Evolutionary conservation across 2,113 vertebrate species (phyloP), one percentile per base, ranked within the genome.

Genomic region (Oreochromis niloticus): DNA sequence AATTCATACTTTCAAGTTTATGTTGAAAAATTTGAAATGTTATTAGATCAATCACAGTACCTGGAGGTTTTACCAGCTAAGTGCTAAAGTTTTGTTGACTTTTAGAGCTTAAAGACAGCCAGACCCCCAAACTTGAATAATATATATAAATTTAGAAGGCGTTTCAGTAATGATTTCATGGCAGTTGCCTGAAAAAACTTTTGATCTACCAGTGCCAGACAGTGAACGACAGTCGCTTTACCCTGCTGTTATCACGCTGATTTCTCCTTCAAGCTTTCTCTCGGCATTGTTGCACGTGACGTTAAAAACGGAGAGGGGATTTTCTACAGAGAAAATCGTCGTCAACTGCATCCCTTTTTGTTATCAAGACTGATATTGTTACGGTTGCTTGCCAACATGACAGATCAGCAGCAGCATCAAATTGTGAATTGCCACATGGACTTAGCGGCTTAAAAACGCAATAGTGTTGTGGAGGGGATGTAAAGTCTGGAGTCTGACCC

Each of bases 401-500:
- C 86, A 92, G 92, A 93, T 95, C 85, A 91, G 83, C 90, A 90
- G 85, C 90, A 66, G 85, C 87, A 89, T 95, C 84, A 91, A 93
- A 94, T 88, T 87, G 93, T 93, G 93, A 93, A 94, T 94, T 79
- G 87, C 88, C 85, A 86, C 91, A 88, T 84, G 90, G 92, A 89
- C 85, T 95, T 96, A 93, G 82, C 84, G 46, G 94, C 92, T 95
- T 96, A 95, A 96, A 94, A 94, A 94, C 48, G 89, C 92, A 92
- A 92, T 91, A 85, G 92, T 91, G 91, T 92, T 93, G 87, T 83
- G 84, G 84, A 80, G 82, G 73, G 89, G 87, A 91, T 92, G 92
- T 89, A 84, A 85, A 87, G 86, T 92, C 89, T 93, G 87, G 86
- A 91, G 92, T 92, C 93, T 91, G 92, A 95, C 95, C 94, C 88